Conservation (phyloP, 1,140 invertebrate species). For the Heliconius melpomene region DNA sequence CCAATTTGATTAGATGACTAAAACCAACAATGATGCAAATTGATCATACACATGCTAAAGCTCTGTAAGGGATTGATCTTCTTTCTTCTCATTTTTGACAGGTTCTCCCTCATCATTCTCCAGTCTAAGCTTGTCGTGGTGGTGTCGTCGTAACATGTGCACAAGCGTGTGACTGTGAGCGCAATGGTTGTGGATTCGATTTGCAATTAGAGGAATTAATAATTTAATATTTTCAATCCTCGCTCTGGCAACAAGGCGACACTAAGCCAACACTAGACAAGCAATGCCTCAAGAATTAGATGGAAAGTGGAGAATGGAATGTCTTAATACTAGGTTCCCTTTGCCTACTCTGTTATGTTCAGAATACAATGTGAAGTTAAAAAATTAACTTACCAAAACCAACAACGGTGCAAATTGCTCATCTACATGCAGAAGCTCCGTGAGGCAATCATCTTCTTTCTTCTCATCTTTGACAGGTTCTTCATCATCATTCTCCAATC, state of each 20-base stretch:
- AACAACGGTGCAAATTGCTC: slow-evolving; percentile 61
- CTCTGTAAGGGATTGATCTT: too few species aligned
- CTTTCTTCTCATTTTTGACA: too few species aligned
- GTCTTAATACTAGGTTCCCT: background rate
- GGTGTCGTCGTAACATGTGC: too few species aligned
- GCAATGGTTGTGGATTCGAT: too few species aligned
- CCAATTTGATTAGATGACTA: too few species aligned
- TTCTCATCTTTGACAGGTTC: slow-evolving; percentile 37
- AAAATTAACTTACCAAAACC: slow-evolving; percentile 51
- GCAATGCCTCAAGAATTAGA: background rate
- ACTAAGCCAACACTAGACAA: background rate
- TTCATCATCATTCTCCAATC: slow-evolving; percentile 39
- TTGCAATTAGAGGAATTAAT: too few species aligned
- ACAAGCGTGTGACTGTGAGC: too few species aligned
- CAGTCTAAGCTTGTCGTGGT: too few species aligned
- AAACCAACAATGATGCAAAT: too few species aligned
- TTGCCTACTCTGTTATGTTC: background rate
- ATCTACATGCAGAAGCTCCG: slow-evolving; percentile 57
- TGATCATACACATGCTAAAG: too few species aligned
- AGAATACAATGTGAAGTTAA: background rate
- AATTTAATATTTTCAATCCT: background rate
- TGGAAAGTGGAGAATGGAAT: too few species aligned
- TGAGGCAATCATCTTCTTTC: slow-evolving; percentile 48
- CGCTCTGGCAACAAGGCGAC: background rate
- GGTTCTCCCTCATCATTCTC: too few species aligned